Evolutionary conservation across 2,797 vertebrate species (phyloP).

Genomic region (Petrocephalus sullivani): DNA sequence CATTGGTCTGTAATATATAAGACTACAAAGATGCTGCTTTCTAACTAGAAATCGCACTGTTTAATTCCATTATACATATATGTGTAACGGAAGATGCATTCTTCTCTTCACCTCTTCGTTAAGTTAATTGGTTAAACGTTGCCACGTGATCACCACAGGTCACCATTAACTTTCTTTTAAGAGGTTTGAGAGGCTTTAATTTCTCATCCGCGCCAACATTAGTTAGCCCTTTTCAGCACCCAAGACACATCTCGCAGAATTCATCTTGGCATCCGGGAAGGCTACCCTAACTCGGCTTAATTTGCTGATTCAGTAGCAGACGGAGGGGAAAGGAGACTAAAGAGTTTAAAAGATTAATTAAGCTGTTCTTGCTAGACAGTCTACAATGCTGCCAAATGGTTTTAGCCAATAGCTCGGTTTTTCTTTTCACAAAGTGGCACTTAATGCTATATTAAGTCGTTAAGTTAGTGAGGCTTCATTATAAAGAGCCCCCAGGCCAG

Average conservation of each 20-base stretch:
- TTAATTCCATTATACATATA: background rate
- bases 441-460: background rate
- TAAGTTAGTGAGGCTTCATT: background rate
- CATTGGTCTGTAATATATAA: background rate
- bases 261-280: background rate
- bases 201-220: background rate
- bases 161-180: background rate
- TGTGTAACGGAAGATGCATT: background rate
- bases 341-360: conserved; percentile 7
- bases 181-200: background rate
- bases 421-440: background rate
- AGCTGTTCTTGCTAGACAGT: background rate
- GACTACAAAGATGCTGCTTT: background rate
- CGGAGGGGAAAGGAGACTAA: background rate
- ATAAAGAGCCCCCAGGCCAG: background rate
- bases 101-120: too few relatives aligned
- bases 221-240: background rate
- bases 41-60: background rate
- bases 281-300: background rate
- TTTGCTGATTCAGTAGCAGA: background rate
- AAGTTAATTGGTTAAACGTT: too few relatives aligned
- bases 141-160: background rate
- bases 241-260: background rate
- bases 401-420: background rate
- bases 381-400: background rate